These are phyloP conservation scores for Aplocera efformata DNA, from an alignment of 2,888 invertebrate species.

Conservation along the genomic window DNA sequence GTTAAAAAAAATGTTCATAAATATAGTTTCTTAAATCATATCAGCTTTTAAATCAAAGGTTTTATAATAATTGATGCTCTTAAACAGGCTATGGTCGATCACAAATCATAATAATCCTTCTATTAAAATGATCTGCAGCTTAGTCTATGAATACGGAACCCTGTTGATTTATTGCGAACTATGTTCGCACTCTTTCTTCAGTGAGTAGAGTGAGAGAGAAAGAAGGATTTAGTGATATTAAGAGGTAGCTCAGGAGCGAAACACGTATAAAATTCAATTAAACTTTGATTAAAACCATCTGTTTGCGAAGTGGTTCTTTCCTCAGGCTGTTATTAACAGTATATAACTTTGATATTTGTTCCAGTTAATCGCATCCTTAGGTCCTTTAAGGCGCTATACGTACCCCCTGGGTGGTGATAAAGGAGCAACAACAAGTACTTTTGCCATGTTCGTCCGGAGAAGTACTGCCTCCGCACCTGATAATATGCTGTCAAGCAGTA, in stretches of 20 bases:
- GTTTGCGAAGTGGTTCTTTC: constrained; percentile 10
- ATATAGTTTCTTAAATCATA: too few relatives aligned
- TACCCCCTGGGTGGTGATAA: too few relatives aligned
- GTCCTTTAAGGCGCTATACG: too few relatives aligned
- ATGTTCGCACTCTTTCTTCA: constrained; percentile 9
- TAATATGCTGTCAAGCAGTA: too few relatives aligned
- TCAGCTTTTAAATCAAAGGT: constrained; percentile 6
- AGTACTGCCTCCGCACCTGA: too few relatives aligned
- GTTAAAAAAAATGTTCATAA: too few relatives aligned
- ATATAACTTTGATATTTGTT: too few relatives aligned
- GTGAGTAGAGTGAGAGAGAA: constrained; percentile 8
- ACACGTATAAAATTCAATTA: constrained; percentile 16
- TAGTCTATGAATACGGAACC: constrained; percentile 52
- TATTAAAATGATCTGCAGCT: constrained; percentile 33
- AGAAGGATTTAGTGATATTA: constrained; percentile 16
- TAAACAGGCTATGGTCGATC: constrained; percentile 34
- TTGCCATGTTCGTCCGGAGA: too few relatives aligned
- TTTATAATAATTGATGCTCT: constrained; percentile 18
- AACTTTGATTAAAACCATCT: constrained; percentile 19
- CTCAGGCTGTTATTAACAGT: constrained; percentile 3
- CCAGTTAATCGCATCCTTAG: too few relatives aligned
- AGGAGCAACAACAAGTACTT: too few relatives aligned
- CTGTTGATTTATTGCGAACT: constrained; percentile 44
- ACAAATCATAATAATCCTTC: constrained; percentile 55
- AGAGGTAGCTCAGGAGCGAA: constrained; percentile 3